phyloP scores from a whole-genome alignment of 1,140 invertebrate genomes.

The Notospermus geniculatus region DNA sequence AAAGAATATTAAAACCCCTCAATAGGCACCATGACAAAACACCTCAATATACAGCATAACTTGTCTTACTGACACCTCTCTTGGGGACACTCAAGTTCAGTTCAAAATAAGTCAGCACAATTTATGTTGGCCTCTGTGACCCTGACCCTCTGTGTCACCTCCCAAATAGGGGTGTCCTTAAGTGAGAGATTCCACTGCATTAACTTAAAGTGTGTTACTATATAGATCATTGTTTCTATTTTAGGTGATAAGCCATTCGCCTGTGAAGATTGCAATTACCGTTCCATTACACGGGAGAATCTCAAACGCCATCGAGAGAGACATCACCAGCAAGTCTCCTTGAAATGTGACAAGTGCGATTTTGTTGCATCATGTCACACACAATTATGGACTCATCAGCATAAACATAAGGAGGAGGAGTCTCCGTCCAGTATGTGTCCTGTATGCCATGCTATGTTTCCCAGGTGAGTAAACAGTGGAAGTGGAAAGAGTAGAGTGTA shows the following conservation, averaged over 20 bases:
- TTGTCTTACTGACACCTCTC: background rate
- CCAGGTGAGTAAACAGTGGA: constrained; percentile 39
- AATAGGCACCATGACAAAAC: too few species aligned
- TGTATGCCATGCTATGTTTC: constrained; percentile 43
- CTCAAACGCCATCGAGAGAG: constrained; percentile 45
- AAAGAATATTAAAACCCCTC: too few species aligned
- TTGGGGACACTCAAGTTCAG: background rate
- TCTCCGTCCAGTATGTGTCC: constrained; percentile 44
- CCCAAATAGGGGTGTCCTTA: background rate
- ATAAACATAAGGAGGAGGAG: constrained; percentile 41
- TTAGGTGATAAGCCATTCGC: constrained; percentile 48
- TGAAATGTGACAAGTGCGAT: constrained; percentile 43
- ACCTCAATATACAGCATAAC: background rate
- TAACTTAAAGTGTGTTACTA: background rate
- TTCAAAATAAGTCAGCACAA: background rate
- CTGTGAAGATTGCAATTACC: constrained; percentile 43
- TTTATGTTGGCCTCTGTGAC: background rate
- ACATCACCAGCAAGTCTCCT: constrained; percentile 44
- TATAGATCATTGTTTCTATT: constrained; percentile 8
- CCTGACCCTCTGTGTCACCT: background rate
- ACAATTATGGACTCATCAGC: constrained; percentile 48
- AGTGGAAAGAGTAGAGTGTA: too few species aligned
- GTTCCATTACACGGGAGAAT: constrained; percentile 39
- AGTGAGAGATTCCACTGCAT: too few species aligned
- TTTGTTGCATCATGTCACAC: constrained; percentile 41